These are phyloP conservation scores for Phoronis australis DNA, from an alignment of 2,888 invertebrate genomes.

Conservation along the genomic window DNA sequence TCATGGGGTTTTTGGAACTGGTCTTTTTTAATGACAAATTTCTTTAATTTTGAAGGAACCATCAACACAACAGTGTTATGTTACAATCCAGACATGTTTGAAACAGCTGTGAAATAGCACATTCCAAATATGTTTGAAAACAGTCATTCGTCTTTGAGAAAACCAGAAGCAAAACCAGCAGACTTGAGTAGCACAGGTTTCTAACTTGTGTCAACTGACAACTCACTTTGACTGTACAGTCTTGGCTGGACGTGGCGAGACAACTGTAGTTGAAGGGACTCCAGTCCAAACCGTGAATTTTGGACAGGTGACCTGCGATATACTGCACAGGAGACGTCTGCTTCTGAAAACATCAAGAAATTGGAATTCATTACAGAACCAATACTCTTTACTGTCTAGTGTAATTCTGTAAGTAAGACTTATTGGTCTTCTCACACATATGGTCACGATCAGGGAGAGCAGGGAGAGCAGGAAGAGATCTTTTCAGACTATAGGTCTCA, in stretches of 20 bases:
- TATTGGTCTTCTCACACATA: neutral
- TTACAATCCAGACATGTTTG: no score
- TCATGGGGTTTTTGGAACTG: no score
- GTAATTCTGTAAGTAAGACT: neutral
- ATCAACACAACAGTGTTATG: no score
- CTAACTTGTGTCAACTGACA: no score
- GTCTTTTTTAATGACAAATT: no score
- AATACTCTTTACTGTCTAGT: neutral
- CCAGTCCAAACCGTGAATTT: conserved; percentile 94
- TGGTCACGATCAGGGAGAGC: neutral
- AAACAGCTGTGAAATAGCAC: no score
- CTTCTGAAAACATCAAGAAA: conserved; percentile 36
- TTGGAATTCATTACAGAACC: no score
- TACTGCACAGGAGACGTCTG: conserved; percentile 70
- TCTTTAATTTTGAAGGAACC: no score
- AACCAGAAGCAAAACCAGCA: no score
- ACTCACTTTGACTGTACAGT: conserved; percentile 76
- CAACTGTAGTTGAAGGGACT: conserved; percentile 56
- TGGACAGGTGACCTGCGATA: conserved; percentile 82
- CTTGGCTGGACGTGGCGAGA: conserved; percentile 79
- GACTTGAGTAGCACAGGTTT: no score
- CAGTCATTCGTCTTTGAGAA: no score
- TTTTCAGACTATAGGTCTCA: neutral
- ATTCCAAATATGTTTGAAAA: no score
- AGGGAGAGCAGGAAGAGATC: neutral